A percentile compares a stretch with the other conserved stretches of the same genome.
Evolutionary conservation across 2,113 vertebrate species (phyloP).

Genomic region (Craseonycteris thonglongyai): DNA sequence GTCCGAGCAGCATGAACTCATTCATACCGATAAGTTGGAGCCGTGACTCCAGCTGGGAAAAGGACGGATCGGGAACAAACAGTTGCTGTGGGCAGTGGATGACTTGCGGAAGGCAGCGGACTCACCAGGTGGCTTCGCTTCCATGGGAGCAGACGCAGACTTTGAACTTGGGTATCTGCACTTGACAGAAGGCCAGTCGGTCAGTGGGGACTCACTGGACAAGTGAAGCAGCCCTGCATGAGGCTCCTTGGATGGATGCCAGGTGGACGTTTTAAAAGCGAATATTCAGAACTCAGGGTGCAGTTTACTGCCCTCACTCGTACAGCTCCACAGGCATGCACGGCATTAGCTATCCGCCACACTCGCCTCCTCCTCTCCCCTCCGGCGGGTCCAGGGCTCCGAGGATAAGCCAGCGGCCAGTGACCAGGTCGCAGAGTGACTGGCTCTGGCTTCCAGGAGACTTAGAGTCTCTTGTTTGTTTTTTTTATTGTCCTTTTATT

Average conservation of each 20-base stretch:
- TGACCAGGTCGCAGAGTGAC: background rate
- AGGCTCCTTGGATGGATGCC: background rate
- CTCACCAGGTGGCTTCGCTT: constrained; percentile 3
- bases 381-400: background rate
- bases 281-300: background rate
- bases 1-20: background rate
- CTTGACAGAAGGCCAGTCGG: background rate
- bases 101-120: background rate
- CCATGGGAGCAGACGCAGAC: background rate
- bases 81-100: background rate
- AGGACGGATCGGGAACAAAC: background rate
- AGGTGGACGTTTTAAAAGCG: background rate
- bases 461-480: background rate
- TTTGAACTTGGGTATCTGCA: background rate
- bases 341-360: background rate
- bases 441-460: background rate
- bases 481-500: background rate
- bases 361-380: background rate
- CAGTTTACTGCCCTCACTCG: background rate
- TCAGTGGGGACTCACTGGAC: background rate
- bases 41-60: background rate
- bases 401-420: background rate
- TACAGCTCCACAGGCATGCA: too few species aligned
- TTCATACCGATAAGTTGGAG: background rate
- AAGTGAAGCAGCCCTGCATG: background rate